Conservation (phyloP, 2,888 invertebrate genomes). For the Brachypalpus laphriformis region DNA sequence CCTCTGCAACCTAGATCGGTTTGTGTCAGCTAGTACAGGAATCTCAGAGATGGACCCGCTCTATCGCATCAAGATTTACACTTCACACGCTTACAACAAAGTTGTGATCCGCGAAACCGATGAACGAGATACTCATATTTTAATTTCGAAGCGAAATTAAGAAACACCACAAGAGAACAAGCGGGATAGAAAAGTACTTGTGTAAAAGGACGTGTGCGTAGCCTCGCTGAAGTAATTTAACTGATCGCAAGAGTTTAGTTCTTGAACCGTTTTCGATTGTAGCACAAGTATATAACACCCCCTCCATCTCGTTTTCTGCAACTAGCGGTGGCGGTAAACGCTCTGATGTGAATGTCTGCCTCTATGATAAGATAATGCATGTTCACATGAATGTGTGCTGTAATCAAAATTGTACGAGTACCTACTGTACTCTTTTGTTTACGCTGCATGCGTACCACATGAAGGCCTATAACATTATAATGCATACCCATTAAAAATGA, state of each 20-base stretch:
- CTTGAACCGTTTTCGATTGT: constrained; percentile 9
- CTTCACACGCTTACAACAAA: constrained; percentile 73
- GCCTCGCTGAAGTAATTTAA: background rate
- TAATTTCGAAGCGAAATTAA: constrained; percentile 27
- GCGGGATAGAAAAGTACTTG: background rate
- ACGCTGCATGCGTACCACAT: constrained; percentile 1
- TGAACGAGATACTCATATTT: constrained; percentile 72
- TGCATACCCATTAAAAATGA: background rate
- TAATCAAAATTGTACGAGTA: constrained; percentile 26
- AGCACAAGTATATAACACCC: constrained; percentile 7
- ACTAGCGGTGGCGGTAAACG: background rate
- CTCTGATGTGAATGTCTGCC: constrained; percentile 14
- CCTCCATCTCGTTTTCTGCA: background rate
- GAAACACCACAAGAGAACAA: background rate
- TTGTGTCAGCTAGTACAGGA: background rate
- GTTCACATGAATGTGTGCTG: constrained; percentile 13
- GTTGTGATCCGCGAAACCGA: constrained; percentile 74
- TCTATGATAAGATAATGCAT: constrained; percentile 36
- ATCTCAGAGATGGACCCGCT: constrained; percentile 11
- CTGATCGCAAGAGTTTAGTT: constrained; percentile 31
- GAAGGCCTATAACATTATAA: background rate
- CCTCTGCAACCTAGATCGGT: background rate
- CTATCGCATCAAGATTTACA: constrained; percentile 11
- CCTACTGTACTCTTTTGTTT: constrained; percentile 33
- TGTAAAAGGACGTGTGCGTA: constrained; percentile 13